Base-by-base conservation (phyloP, 2,113 vertebrate species). In the Bos javanicus region DNA sequence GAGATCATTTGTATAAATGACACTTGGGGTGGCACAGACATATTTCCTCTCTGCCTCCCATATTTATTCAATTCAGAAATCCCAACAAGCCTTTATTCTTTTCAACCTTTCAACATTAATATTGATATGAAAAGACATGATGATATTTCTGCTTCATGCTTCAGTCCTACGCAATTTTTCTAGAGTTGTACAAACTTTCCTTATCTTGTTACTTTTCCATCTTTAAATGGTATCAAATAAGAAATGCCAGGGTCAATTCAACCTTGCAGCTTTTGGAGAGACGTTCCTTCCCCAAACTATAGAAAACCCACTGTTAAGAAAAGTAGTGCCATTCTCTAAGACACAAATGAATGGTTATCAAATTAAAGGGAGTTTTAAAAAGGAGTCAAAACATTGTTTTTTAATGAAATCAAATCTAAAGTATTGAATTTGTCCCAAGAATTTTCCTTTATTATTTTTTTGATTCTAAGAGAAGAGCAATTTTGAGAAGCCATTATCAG, bases 1-100 rank as follows among this genome's bases (percentile, higher is more conserved):
- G 12, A 95, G 81, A 96, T 84, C 93, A 98, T 98, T 92, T 98
- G 95, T 96, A 97, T n/a, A 96, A 98, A 92, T 94, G 17, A 76
- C 94, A 83, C 85, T 90, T 97, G 60, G 88, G 80, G 21, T 64
- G 26, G 88, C 50, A 95, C 93, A 97, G 98, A 97, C 30, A 50
- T 88, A 97, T 43, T 88, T 67, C 84, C 6, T 85, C 8, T 96
- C 43, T 1, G n/a, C 87, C 25, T 98, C 88, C 13, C 59, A 12
- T 89, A 87, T 93, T 98, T 96, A 93, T 97, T 98, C 59, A 87
- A 36, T 97, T 96, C 89, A 95, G 64, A 97, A 97, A 95, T 39
- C 87, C 30, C 30, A 96, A 95, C 57, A 95, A 94, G 25, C 33
- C 14, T 98, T 97, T 92, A 76, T 81, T 10, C 2, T 50, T 25